Base-by-base conservation (phyloP, 1,140 invertebrate species). In the Saxidomus purpurata region DNA sequence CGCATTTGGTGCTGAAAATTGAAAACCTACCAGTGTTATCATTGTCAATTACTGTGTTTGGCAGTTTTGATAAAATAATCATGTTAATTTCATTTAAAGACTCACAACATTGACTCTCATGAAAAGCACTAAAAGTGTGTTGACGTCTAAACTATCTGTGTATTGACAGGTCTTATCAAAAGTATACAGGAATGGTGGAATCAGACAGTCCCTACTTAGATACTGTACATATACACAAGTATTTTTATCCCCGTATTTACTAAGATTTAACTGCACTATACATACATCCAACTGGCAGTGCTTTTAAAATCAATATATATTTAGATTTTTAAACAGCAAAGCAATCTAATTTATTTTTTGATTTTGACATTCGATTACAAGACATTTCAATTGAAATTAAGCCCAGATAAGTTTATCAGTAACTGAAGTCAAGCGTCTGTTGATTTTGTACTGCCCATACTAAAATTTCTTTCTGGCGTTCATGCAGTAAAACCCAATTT, bases 301-400 rank as follows among this genome's bases (percentile, higher is more conserved):
- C 19, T 43, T 47, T 38, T 25, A 6, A 47, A 47, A 25, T n/a
- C 19, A 76, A n/a, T 25, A 43, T 13, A 6, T 43, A 76, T 19
- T 76, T 49, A 47, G 40, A 47, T 49, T 40, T 47, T 76, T 76
- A 2, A 76, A 76, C 40, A 76, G 36, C 71, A 25, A 76, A 9
- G 71, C 71, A 76, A 76, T 76, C 0, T 28, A 49, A 76, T 76
- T 76, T 76, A 76, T 76, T 76, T 49, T 25, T 25, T 43, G 38
- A 25, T 47, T 28, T 28, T 76, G 71, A 76, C 71, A 49, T 76
- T 43, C 25, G 40, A 76, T 47, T 25, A 28, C 71, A 15, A 76
- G 19, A 47, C 71, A 43, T 40, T 11, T 76, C 36, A 8, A 71
- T 76, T 43, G 40, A 40, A 74, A 74, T 74, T 74, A 76, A 76